Base-by-base conservation (phyloP, 2,888 invertebrate genomes). In the Melanophora roralis region DNA sequence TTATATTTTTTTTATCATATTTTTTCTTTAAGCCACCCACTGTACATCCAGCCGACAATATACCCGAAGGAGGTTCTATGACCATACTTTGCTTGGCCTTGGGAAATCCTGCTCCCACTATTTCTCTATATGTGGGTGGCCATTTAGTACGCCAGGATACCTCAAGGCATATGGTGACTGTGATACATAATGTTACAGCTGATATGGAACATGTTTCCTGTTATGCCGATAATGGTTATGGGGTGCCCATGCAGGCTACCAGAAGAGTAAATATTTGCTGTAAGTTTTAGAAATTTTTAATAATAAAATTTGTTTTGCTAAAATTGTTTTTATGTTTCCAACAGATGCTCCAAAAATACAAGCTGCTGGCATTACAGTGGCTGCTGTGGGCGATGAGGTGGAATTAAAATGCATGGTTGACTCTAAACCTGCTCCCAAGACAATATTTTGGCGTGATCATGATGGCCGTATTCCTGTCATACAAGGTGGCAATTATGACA, bases 121-220 rank as follows among this genome's bases (percentile, higher is more conserved):
- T 96, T 68, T 96, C 96, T 0, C 90, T 96, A 0, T 96, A 96
- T 87, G 94, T 96, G 55, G 83, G 90, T 87, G 93, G 93, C 53
- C 92, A 92, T 73, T 91, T 96, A n/a, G 94, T 96, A n/a, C 91
- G 95, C 0, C 95, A 96, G 89, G 95, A 95, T 82, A 94, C 93
- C 38, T 95, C 95, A 0, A 91, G 96, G 0, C 96, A 96, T 89
- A 95, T 96, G 95, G 95, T 96, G 47, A 95, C 96, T 0, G 94
- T 95, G n/a, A 94, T 96, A 78, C 94, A 95, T 87, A 96, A 96
- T 88, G 94, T 96, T 11, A 95, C 95, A 0, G 91, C 94, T 1
- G 95, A 95, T 88, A 96, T 96, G 95, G 94, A 95, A 86, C 94
- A 95, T 88, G 94, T 96, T 81, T 95, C 95, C 0, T 96, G 96